phyloP scores from a whole-genome alignment of 2,888 invertebrate genomes.

The Leucozona laternaria region DNA sequence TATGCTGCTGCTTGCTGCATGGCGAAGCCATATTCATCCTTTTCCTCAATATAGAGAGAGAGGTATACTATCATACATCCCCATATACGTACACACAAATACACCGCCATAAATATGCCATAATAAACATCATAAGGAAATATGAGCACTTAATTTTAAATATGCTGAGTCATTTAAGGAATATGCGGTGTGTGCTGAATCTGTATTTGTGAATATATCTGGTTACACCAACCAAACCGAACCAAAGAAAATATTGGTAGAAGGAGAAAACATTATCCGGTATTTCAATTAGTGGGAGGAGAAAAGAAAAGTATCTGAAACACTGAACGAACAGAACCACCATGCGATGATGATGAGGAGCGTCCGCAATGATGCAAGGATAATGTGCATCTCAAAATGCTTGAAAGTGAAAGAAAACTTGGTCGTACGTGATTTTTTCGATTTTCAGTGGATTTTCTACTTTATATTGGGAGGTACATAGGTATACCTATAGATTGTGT shows the following conservation, averaged over 20 bases:
- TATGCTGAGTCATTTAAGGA: conserved; percentile 71
- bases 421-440: conserved; percentile 62
- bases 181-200: conserved; percentile 29
- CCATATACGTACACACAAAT: conserved; percentile 11
- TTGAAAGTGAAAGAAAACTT: conserved; percentile 66
- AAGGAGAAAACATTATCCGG: neutral
- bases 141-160: conserved; percentile 72
- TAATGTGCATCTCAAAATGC: conserved; percentile 67
- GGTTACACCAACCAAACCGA: conserved; percentile 32
- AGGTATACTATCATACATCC: neutral
- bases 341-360: conserved; percentile 21
- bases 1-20: conserved; percentile 32
- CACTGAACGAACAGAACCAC: no score
- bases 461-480: neutral
- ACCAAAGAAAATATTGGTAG: conserved; percentile 5
- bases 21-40: conserved; percentile 62
- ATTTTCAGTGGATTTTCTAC: conserved; percentile 35
- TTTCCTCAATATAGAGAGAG: conserved; percentile 35
- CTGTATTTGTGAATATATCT: conserved; percentile 66
- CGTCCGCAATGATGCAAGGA: conserved; percentile 66
- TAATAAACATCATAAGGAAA: conserved; percentile 67
- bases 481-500: neutral
- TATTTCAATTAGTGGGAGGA: conserved; percentile 10
- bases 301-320: conserved; percentile 12
- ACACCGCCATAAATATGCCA: conserved; percentile 35